Evolutionary conservation across 2,113 vertebrate species (phyloP).

Genomic region (Orthonyx spaldingii): DNA sequence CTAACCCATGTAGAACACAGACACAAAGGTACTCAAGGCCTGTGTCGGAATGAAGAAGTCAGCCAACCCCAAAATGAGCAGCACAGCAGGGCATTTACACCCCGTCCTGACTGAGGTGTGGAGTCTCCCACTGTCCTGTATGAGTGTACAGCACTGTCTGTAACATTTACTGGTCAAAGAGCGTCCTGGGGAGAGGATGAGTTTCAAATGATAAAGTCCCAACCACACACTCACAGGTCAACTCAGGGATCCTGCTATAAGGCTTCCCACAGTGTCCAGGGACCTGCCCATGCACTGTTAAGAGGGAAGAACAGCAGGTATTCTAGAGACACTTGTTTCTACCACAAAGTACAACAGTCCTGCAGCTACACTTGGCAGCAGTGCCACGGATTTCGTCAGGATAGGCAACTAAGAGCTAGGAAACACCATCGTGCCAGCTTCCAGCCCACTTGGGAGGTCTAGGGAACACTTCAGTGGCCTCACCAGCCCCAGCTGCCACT

Average conservation of each 20-base stretch:
- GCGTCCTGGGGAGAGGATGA: background rate
- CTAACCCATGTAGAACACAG: background rate
- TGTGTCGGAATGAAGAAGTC: background rate
- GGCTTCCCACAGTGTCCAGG: background rate
- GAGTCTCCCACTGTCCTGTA: background rate
- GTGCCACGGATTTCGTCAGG: background rate
- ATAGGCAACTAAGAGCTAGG: background rate
- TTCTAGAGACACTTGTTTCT: background rate
- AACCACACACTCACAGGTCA: fast-evolving
- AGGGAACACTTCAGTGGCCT: background rate
- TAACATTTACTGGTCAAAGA: background rate
- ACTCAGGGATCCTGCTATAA: background rate
- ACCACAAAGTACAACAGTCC: background rate
- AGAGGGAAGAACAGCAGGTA: background rate
- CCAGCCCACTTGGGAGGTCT: background rate
- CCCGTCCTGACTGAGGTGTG: background rate
- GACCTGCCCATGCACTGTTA: background rate
- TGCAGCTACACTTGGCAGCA: background rate
- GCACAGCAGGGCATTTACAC: background rate
- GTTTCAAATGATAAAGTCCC: background rate
- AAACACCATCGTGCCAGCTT: background rate
- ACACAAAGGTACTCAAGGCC: background rate
- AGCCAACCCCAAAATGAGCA: background rate
- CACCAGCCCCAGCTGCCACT: background rate
- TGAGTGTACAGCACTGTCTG: fast-evolving